Conservation (phyloP, 2,888 invertebrate genomes). For the Ectobius pallidus region DNA sequence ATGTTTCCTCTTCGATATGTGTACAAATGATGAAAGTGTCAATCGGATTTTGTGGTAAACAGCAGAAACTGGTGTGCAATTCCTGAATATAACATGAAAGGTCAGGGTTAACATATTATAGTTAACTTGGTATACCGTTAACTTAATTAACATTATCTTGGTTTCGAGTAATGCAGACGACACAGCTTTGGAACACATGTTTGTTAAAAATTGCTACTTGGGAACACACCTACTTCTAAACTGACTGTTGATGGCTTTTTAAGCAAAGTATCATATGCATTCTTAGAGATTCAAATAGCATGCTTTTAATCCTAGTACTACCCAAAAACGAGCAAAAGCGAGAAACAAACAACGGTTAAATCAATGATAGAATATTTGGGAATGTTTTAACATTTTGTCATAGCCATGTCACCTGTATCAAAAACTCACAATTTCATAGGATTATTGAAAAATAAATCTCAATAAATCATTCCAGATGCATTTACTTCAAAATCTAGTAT, state of each 20-base stretch:
- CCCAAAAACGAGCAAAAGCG: not conserved
- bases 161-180: not conserved
- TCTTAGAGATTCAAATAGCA: not conserved
- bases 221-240: not conserved
- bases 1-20: conserved; percentile 55
- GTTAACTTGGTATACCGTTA: too few relatives aligned
- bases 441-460: not conserved
- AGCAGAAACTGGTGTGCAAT: conserved; percentile 38
- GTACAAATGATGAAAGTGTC: conserved; percentile 38
- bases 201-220: not conserved
- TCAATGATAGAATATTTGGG: not conserved
- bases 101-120: conserved; percentile 10
- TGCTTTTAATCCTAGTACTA: not conserved
- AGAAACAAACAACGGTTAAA: not conserved
- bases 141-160: not conserved
- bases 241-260: not conserved
- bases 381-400: conserved; percentile 18
- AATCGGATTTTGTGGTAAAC: conserved; percentile 36
- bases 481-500: not conserved
- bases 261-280: not conserved
- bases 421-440: not conserved
- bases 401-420: conserved; percentile 32
- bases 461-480: not conserved
- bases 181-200: not conserved
- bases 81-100: conserved; percentile 39